Percentiles rank a stretch among this genome's conserved stretches.
phyloP scores from a whole-genome alignment of 2,113 vertebrate genomes.

The Esox niger region DNA sequence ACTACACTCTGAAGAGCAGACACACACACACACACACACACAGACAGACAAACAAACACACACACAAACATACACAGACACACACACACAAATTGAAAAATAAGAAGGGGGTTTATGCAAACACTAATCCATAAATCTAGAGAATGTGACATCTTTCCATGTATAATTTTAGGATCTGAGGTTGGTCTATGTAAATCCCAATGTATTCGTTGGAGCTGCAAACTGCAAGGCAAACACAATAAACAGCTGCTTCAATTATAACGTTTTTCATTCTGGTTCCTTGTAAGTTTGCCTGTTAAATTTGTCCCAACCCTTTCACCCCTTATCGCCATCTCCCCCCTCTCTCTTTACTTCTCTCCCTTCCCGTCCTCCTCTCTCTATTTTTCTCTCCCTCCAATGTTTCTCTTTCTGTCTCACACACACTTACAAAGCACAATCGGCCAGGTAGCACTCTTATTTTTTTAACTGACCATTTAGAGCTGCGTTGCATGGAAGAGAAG shows the following conservation, averaged over 20 bases:
- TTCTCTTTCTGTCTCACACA: background rate
- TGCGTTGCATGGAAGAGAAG: conserved; percentile 41
- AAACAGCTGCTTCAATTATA: conserved; percentile 31
- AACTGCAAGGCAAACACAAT: conserved; percentile 17
- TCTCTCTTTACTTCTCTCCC: no score
- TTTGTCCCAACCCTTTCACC: conserved; percentile 31
- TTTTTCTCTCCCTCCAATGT: no score
- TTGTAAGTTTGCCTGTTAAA: conserved; percentile 42
- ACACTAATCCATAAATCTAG: conserved; percentile 54
- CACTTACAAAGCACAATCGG: conserved; percentile 34
- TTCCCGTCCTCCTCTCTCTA: no score
- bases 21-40: conserved; percentile 14
- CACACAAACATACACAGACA: background rate
- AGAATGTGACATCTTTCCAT: conserved; percentile 37
- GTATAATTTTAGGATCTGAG: conserved; percentile 44
- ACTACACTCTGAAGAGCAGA: background rate
- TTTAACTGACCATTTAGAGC: conserved; percentile 37
- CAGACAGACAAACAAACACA: conserved; percentile 22
- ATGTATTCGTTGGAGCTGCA: conserved; percentile 53
- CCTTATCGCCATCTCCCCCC: conserved; percentile 1
- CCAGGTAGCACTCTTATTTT: conserved; percentile 54
- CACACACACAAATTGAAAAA: conserved; percentile 26
- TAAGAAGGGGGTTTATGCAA: conserved; percentile 34
- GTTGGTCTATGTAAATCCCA: conserved; percentile 50
- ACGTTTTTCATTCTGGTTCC: conserved; percentile 34